These are phyloP conservation scores for Mantis religiosa DNA, from an alignment of 2,888 invertebrate genomes.

Conservation along the genomic window DNA sequence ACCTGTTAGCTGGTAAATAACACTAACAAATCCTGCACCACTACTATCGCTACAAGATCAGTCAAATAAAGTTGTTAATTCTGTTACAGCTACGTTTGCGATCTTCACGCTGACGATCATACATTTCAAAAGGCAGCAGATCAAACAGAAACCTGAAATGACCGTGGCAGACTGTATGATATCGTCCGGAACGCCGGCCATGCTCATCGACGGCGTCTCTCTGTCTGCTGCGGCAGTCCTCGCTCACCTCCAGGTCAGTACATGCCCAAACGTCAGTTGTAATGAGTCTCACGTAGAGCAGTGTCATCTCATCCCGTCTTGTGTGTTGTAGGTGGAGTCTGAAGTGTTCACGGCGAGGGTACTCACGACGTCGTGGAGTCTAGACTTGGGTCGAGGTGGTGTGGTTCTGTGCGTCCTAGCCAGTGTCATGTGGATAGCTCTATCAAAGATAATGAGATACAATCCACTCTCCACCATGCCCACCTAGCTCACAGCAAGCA, in stretches of 20 bases:
- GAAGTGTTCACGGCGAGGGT: slow-evolving; percentile 54
- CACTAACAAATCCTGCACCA: too few relatives aligned
- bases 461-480: slow-evolving; percentile 19
- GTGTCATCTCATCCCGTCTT: too few relatives aligned
- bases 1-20: slow-evolving; percentile 86
- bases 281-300: too few relatives aligned
- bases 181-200: slow-evolving; percentile 39
- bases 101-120: slow-evolving; percentile 89
- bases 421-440: slow-evolving; percentile 78
- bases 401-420: slow-evolving; percentile 79
- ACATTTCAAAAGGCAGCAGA: slow-evolving; percentile 80
- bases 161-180: slow-evolving; percentile 39
- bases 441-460: slow-evolving; percentile 87
- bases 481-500: too few relatives aligned
- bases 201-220: slow-evolving; percentile 35
- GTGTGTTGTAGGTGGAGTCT: slow-evolving; percentile 32
- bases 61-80: not conserved
- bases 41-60: too few relatives aligned
- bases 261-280: too few relatives aligned
- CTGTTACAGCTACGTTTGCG: slow-evolving; percentile 75
- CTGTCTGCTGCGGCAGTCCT: slow-evolving; percentile 18
- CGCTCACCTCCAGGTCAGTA: not conserved
- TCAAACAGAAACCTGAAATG: slow-evolving; percentile 45
- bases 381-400: slow-evolving; percentile 82
- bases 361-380: slow-evolving; percentile 76